A percentile compares a stretch with the other conserved stretches of the same genome.
phyloP scores from a whole-genome alignment of 2,797 vertebrate genomes.

The Centroberyx gerrardi region DNA sequence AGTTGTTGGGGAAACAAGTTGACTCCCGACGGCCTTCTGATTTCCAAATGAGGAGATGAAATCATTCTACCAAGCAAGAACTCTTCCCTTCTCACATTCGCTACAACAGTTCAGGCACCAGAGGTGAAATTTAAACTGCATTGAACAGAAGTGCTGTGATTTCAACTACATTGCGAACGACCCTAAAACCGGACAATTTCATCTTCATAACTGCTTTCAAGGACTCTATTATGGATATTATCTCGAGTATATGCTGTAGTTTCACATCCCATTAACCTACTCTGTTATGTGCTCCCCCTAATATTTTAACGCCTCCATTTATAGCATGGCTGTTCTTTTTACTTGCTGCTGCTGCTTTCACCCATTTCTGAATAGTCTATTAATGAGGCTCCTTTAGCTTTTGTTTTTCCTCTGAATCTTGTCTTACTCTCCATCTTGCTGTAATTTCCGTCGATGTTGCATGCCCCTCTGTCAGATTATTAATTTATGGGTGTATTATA shows the following conservation, averaged over 20 bases:
- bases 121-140: neutral
- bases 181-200: neutral
- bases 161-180: neutral
- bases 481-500: too few relatives aligned
- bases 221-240: neutral
- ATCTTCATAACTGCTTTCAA: slow-evolving; percentile 22
- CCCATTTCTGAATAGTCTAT: neutral
- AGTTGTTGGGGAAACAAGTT: neutral
- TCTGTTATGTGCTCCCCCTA: slow-evolving; percentile 5
- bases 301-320: slow-evolving; percentile 38
- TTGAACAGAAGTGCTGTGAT: neutral
- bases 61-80: neutral
- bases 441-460: neutral
- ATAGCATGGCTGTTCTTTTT: slow-evolving; percentile 8
- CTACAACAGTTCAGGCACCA: neutral
- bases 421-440: neutral
- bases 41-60: neutral
- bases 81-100: neutral
- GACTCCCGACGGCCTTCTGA: neutral
- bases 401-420: neutral
- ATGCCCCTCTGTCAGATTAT: neutral
- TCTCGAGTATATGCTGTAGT: slow-evolving; percentile 16
- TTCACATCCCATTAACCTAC: slow-evolving; percentile 49
- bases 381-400: slow-evolving; percentile 13
- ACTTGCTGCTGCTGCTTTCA: slow-evolving; percentile 15